phyloP scores from a whole-genome alignment of 2,113 vertebrate genomes.

The Melanerpes aurifrons region DNA sequence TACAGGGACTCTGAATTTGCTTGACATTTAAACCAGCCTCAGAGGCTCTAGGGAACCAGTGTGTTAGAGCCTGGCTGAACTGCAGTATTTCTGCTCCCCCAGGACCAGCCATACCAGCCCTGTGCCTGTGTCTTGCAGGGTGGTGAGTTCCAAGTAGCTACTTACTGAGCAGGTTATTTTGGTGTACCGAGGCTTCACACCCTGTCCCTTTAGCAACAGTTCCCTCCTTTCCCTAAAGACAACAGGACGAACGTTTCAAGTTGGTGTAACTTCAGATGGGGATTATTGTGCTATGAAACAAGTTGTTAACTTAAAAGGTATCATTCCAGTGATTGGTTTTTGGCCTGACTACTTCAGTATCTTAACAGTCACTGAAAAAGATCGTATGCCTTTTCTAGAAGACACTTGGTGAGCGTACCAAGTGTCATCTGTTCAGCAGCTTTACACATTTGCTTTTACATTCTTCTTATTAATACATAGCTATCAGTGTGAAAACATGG shows the following conservation, averaged over 20 bases:
- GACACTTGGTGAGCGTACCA: neutral
- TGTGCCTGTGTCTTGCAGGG: neutral
- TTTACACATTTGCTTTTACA: neutral
- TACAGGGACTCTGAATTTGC: neutral
- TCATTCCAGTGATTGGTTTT: neutral
- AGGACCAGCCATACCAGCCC: fast-evolving
- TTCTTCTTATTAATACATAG: neutral
- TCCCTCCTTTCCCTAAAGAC: neutral
- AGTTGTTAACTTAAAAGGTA: neutral
- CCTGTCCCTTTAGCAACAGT: neutral
- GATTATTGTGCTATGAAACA: neutral
- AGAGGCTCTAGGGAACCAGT: neutral
- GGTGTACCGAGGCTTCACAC: fast-evolving
- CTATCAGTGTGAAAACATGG: neutral
- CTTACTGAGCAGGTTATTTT: fast-evolving
- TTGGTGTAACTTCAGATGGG: neutral
- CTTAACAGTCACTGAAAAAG: neutral
- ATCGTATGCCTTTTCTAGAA: neutral
- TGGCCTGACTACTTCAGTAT: neutral
- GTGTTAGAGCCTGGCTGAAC: neutral
- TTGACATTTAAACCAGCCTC: neutral
- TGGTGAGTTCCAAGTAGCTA: neutral
- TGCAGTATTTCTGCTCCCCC: neutral
- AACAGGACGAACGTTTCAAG: neutral
- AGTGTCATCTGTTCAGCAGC: neutral